Evolutionary conservation across 2,797 vertebrate species (phyloP), one percentile per base, ranked within the genome.

Genomic region (Loris lydekkerianus): DNA sequence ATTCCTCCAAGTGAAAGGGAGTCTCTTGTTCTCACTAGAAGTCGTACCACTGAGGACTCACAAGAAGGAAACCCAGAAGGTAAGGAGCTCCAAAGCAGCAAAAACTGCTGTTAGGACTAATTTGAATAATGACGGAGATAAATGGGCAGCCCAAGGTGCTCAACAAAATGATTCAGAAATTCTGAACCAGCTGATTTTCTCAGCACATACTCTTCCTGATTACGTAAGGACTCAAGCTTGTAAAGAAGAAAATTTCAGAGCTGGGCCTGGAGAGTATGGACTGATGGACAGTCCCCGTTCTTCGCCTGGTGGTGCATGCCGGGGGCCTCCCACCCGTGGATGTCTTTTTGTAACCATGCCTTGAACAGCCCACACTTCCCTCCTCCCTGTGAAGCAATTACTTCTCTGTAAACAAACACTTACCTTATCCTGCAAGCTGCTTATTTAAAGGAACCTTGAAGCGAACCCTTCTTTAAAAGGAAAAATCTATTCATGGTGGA

Each of bases 321-420:
- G 9, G 61, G 65, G 69, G 31, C 65, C 69, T 77, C 63, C 58
- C 40, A 87, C 23, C 17, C 9, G 21, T 5, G 40, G n/a, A 29
- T 34, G 31, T 31, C 37, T 86, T 29, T 53, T n/a, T 58, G 53
- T 88, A 65, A 70, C 40, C 34, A 5, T 1, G 21, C 25, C 70
- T 46, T 73, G 6, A 91, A 85, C 10, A 89, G 63, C 95, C 49
- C 67, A 70, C 34, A 40, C 56, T 17, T 56, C 60, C 72, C 49
- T 96, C 88, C 27, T 76, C 27, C 10, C 46, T 49, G 18, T 17
- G 72, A 95, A 95, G 89, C 89, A 94, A 85, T 96, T 94, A 93
- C 14, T 73, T 27, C 61, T 97, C 46, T 89, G 25, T 94, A 96
- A 97, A 97, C 86, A 96, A 76, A 86, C 83, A 72, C 83, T 77